A percentile compares a stretch with the other conserved stretches of the same genome.
Conservation (phyloP, 2,888 invertebrate genomes). For the Stenolophus ochropezus region DNA sequence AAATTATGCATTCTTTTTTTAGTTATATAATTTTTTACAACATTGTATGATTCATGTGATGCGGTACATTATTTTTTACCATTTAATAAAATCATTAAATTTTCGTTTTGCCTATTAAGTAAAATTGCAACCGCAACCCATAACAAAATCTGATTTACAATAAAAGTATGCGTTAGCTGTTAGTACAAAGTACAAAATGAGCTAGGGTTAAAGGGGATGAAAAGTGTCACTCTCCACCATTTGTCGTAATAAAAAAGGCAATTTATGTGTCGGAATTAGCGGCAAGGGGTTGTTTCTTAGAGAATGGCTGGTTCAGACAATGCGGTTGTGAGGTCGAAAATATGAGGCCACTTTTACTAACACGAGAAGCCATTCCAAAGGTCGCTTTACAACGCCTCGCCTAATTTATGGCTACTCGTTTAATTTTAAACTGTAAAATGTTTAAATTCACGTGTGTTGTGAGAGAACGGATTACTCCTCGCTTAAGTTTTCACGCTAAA, state of each 20-base stretch:
- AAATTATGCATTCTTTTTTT: no score
- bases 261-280: neutral
- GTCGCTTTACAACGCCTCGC: conserved; percentile 31
- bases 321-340: conserved; percentile 43
- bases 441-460: conserved; percentile 37
- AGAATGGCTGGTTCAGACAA: conserved; percentile 3
- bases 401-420: conserved; percentile 51
- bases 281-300: neutral
- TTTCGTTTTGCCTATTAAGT: no score
- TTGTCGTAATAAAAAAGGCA: neutral
- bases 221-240: no score
- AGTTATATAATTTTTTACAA: no score
- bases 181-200: no score
- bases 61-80: no score
- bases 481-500: conserved; percentile 34
- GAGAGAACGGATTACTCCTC: conserved; percentile 15
- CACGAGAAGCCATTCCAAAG: conserved; percentile 31
- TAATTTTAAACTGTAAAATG: conserved; percentile 44
- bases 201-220: no score
- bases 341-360: conserved; percentile 46
- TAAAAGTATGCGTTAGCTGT: no score
- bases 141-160: no score
- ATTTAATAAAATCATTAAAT: no score
- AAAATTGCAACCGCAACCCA: no score
- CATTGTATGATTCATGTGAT: no score